Conservation (phyloP, 2,888 invertebrate genomes). For the Trachelus stipa region DNA sequence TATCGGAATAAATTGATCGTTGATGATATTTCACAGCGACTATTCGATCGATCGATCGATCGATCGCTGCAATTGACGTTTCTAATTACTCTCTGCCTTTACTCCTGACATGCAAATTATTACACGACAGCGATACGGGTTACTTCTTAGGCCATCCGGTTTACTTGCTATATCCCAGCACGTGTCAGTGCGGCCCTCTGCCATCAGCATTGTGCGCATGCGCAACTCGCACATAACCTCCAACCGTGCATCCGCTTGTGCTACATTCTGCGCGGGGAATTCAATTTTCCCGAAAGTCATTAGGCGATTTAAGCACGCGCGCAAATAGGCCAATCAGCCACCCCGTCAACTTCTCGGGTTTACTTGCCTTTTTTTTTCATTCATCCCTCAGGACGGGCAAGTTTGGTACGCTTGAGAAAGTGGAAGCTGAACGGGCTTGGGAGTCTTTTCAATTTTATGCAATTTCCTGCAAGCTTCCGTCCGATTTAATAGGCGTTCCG, state of each 20-base stretch:
- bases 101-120: not conserved
- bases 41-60: not conserved
- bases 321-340: conserved; percentile 35
- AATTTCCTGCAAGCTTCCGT: conserved; percentile 47
- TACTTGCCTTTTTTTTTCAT: conserved; percentile 27
- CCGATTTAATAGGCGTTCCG: conserved; percentile 48
- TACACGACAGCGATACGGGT: not conserved
- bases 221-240: not conserved
- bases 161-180: too few relatives aligned
- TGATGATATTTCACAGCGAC: not conserved
- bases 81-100: not conserved
- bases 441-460: conserved; percentile 51
- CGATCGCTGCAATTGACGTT: not conserved
- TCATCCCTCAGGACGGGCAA: not conserved
- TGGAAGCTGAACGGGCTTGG: not conserved
- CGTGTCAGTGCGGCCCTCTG: not conserved
- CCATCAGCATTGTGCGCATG: not conserved
- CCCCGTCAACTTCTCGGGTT: conserved; percentile 19
- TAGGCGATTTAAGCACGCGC: conserved; percentile 32
- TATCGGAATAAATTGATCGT: not conserved
- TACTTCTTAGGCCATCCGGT: too few relatives aligned
- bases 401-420: not conserved
- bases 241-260: not conserved
- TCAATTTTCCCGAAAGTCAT: conserved; percentile 29
- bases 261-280: conserved; percentile 7